Evolutionary conservation across 2,888 invertebrate species (phyloP), one percentile per base, ranked within the genome.

Genomic region (Suillia variegata): DNA sequence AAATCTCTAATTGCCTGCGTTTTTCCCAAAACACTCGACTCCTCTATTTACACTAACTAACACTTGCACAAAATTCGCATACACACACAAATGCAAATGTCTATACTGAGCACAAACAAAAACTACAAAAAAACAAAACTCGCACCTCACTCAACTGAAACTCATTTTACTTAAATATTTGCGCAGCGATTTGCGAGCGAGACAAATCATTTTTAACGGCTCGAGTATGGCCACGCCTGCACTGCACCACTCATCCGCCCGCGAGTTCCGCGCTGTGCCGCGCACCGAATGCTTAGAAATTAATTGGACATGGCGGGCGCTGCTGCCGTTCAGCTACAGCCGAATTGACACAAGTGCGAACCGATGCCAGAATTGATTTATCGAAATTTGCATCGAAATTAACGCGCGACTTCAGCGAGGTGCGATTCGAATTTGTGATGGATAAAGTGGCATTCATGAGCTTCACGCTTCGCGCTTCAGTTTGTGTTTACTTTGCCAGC

Each of bases 31-130:
- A 21, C 13, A 24, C 13, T 6, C 26, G 24, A n/a, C 26, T n/a
- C 8, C 13, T 13, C 12, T 3, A 20, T n/a, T n/a, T 22, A n/a
- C n/a, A 24, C 21, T 24, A 21, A 50, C n/a, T 24, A 3, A 50
- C 65, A 63, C 45, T 61, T 53, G 24, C 45, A 45, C 51, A 62
- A 33, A 59, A n/a, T n/a, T n/a, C 59, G 61, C 54, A 61, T 38
- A 57, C 22, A 50, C 48, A 26, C 26, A 15, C 50, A 50, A 22
- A 1, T 12, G 8, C 18, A 17, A 2, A 20, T 22, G n/a, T n/a
- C n/a, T n/a, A n/a, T 18, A n/a, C n/a, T 10, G 42, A 42, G 42
- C 18, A 26, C 22, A 15, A 54, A 42, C 10, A 48, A 31, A 38
- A 56, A 42, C 0, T 24, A 56, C 31, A 42, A 49, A 54, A 22